Evolutionary conservation across 2,797 vertebrate species (phyloP).

Genomic region (Momotus momota): DNA sequence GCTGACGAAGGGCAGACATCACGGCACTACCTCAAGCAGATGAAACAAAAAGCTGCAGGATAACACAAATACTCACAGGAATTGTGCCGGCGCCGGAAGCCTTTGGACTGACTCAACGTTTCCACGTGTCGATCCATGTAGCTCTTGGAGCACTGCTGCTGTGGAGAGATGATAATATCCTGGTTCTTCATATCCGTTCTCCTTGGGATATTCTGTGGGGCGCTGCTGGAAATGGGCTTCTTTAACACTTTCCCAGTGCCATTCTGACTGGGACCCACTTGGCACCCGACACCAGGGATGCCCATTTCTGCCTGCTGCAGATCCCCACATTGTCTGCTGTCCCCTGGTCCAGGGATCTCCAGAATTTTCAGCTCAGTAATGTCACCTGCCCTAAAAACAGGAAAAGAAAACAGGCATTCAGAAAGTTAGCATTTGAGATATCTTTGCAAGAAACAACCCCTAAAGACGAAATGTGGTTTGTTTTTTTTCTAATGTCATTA

Average conservation of each 20-base stretch:
- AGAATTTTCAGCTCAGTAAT: slow-evolving; percentile 97
- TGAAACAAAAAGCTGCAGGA: slow-evolving; percentile 32
- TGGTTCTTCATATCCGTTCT: slow-evolving; percentile 82
- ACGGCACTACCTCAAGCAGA: not conserved
- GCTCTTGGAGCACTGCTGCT: slow-evolving; percentile 92
- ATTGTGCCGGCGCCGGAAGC: slow-evolving; percentile 93
- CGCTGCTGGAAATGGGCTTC: slow-evolving; percentile 77
- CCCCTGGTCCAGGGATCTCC: slow-evolving; percentile 84
- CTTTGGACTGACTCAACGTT: slow-evolving; percentile 86
- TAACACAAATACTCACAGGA: slow-evolving; percentile 86
- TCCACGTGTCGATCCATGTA: slow-evolving; percentile 91
- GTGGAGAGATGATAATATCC: slow-evolving; percentile 79
- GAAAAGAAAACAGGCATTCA: not conserved
- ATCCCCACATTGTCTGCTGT: slow-evolving; percentile 72
- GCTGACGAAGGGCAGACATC: not conserved
- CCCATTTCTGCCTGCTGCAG: slow-evolving; percentile 70
- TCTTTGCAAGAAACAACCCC: not conserved
- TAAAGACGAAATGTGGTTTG: fast-evolving
- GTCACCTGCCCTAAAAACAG: slow-evolving; percentile 90
- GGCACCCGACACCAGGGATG: slow-evolving; percentile 61
- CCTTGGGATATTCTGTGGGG: slow-evolving; percentile 86
- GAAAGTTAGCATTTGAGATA: not conserved
- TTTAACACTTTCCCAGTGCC: slow-evolving; percentile 75
- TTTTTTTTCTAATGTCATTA: too few relatives aligned
- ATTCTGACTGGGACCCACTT: slow-evolving; percentile 77